Evolutionary conservation across 1,140 invertebrate genomes (phyloP).

Genomic region (Zaprionus camerounensis): DNA sequence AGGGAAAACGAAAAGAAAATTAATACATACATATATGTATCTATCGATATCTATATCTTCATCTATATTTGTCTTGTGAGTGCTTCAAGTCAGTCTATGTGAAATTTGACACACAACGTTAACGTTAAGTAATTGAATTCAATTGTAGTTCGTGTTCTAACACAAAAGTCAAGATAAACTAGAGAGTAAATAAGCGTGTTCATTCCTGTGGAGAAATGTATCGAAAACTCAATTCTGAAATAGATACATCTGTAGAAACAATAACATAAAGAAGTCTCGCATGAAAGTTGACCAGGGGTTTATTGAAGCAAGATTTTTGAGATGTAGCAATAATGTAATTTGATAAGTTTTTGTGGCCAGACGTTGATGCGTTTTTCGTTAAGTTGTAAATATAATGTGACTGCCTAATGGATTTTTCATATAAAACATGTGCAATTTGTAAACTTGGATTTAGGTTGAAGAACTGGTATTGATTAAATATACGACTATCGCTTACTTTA

Average conservation of each 20-base stretch:
- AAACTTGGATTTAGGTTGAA: background rate
- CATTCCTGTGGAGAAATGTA: background rate
- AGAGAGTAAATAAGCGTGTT: slow-evolving; percentile 25
- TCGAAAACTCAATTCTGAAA: slow-evolving; percentile 8
- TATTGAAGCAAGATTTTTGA: background rate
- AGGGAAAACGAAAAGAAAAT: background rate
- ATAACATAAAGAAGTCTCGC: background rate
- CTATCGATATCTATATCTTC: background rate
- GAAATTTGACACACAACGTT: slow-evolving; percentile 44
- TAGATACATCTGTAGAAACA: slow-evolving; percentile 2
- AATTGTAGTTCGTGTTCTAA: slow-evolving; percentile 44
- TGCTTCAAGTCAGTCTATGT: background rate
- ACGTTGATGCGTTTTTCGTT: background rate
- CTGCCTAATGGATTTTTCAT: background rate
- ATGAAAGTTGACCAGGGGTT: slow-evolving; percentile 1
- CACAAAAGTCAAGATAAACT: slow-evolving; percentile 29
- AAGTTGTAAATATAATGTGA: background rate
- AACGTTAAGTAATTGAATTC: slow-evolving; percentile 71
- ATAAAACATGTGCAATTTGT: background rate
- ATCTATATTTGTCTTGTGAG: slow-evolving; percentile 16
- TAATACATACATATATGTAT: background rate
- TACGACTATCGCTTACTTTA: background rate
- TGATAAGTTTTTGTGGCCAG: slow-evolving; percentile 3
- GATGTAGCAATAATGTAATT: background rate
- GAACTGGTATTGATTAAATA: background rate